phyloP scores from a whole-genome alignment of 2,797 vertebrate species.

The Galagoides demidoff region DNA sequence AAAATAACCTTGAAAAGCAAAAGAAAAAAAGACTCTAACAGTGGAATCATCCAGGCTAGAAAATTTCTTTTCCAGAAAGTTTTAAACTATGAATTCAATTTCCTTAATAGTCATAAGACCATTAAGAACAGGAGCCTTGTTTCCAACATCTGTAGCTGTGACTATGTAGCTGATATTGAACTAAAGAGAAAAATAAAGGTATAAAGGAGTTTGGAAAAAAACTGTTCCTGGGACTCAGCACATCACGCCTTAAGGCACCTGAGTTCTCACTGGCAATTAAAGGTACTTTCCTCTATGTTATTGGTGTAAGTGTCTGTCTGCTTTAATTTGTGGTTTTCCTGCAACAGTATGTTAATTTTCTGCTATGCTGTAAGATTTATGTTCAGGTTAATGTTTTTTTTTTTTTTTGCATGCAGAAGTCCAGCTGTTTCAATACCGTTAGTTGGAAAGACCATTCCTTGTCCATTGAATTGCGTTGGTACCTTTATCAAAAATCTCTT shows the following conservation, averaged over 20 bases:
- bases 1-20: too few species aligned
- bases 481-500: not conserved
- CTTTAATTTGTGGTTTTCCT: too few species aligned
- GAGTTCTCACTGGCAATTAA: too few species aligned
- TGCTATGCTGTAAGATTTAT: not conserved
- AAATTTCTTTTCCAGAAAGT: not conserved
- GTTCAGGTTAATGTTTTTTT: not conserved
- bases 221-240: too few species aligned
- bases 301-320: too few species aligned
- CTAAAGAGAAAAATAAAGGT: too few species aligned
- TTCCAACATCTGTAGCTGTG: too few species aligned
- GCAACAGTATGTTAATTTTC: not conserved
- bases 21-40: not conserved
- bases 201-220: too few species aligned
- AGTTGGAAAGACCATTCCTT: not conserved
- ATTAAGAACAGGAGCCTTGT: not conserved
- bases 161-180: too few species aligned
- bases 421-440: not conserved
- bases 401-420: not conserved
- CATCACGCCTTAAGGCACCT: too few species aligned
- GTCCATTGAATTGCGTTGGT: not conserved
- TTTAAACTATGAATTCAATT: not conserved
- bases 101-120: not conserved
- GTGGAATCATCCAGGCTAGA: not conserved
- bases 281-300: too few species aligned